phyloP scores from a whole-genome alignment of 2,888 invertebrate genomes.

The Eueremaeus valkanovi region DNA sequence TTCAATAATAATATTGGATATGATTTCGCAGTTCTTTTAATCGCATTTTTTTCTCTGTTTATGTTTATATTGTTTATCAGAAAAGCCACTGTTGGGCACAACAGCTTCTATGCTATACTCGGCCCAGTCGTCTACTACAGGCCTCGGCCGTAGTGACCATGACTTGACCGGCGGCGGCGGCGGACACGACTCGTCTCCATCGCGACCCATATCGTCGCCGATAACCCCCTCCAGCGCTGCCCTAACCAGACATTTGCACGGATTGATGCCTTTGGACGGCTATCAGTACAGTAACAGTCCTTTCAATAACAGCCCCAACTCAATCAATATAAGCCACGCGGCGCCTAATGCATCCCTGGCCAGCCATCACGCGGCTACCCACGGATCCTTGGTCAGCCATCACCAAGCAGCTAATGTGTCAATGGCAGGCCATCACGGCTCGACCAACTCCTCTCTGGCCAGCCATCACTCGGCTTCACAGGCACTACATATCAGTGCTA shows the following conservation, averaged over 20 bases:
- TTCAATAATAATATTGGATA: too few species aligned
- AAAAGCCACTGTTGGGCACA: background rate
- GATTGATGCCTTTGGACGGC: conserved; percentile 4
- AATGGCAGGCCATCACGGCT: background rate
- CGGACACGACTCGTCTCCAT: background rate
- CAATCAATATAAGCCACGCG: background rate
- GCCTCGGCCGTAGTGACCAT: background rate
- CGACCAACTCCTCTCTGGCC: too few species aligned
- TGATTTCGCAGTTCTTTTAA: too few species aligned
- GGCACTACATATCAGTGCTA: background rate
- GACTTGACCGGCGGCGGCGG: background rate
- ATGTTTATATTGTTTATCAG: background rate
- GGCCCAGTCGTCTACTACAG: background rate
- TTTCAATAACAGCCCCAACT: background rate
- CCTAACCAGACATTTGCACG: conserved; percentile 33
- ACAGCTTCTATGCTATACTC: conserved; percentile 1
- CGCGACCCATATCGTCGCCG: conserved; percentile 38
- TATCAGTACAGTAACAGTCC: conserved; percentile 1
- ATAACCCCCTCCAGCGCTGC: conserved; percentile 37
- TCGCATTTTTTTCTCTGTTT: too few species aligned
- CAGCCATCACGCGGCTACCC: too few species aligned
- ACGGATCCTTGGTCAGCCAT: background rate
- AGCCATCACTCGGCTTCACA: background rate
- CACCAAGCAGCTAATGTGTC: background rate
- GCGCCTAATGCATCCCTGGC: background rate